A percentile compares a stretch with the other conserved stretches of the same genome.
These are phyloP conservation scores for Arenaria interpres DNA, from an alignment of 2,113 vertebrate genomes.

Conservation along the genomic window DNA sequence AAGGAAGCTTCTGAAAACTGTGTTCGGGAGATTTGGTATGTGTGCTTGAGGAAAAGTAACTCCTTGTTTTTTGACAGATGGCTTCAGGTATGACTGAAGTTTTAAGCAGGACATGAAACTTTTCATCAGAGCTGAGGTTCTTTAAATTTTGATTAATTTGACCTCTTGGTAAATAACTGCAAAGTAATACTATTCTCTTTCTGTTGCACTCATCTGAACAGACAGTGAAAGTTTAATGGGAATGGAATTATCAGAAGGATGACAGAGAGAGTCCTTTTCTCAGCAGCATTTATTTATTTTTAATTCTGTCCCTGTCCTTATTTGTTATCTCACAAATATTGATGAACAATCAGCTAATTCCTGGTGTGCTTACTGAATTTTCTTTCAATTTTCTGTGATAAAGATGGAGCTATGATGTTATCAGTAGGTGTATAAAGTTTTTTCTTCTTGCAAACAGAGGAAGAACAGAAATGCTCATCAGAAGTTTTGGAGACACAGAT, in stretches of 20 bases:
- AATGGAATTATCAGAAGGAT: background rate
- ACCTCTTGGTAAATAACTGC: background rate
- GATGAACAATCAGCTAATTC: background rate
- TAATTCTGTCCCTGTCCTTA: background rate
- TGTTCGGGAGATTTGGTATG: background rate
- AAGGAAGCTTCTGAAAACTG: background rate
- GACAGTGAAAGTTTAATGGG: background rate
- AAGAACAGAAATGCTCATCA: background rate
- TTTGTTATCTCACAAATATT: background rate
- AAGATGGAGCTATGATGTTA: background rate
- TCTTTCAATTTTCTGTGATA: background rate
- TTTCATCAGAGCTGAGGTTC: background rate
- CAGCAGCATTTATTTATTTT: background rate
- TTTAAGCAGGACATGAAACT: background rate
- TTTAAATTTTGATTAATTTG: slow-evolving; percentile 10
- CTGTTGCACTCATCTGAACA: background rate
- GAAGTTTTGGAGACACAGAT: background rate
- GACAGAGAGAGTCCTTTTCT: background rate
- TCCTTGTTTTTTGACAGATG: background rate
- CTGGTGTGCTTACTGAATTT: background rate
- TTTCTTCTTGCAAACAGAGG: background rate
- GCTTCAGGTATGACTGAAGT: background rate
- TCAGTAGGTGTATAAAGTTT: background rate
- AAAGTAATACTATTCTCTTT: background rate
- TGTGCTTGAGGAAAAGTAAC: background rate